Base-by-base conservation (phyloP, 2,113 vertebrate genomes). In the Ceyx cyanopectus region DNA sequence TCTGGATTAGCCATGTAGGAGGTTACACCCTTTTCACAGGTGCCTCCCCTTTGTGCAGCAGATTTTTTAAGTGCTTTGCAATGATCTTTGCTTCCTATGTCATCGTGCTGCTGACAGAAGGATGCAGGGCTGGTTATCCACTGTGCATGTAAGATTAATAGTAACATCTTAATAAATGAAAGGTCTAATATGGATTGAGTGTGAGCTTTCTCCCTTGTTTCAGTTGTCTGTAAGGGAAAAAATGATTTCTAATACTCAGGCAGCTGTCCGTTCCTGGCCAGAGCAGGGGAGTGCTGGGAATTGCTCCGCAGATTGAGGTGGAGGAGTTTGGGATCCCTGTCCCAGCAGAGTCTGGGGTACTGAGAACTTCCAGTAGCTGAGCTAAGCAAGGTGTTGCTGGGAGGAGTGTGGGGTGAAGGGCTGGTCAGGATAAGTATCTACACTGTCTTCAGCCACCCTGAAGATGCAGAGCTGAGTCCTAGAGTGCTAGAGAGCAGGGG, bases 61-160 rank as follows among this genome's bases (percentile, higher is more conserved):
- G 48, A 0, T 45, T 2, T 58, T 77, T 50, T 37, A 2, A 8
- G 45, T 0, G 1, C 22, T 48, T 48, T n/a, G 76, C 72, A 3
- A 8, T 29, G 85, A 5, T 60, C n/a, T 74, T 92, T 90, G 91
- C 30, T 60, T 90, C 80, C 90, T 26, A 85, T 81, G 95, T 94
- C 94, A 95, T 58, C 85, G 37, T 90, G 94, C 92, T 94, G 92
- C 70, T 82, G 81, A 48, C 18, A 4, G 43, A 50, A 79, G 62
- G 58, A 67, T 17, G 67, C 85, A 40, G 82, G 45, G 51, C 72
- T 40, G 26, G 26, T 23, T 65, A 43, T 30, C 32, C 0, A 0
- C 60, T 23, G 9, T 3, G 29, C 0, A 0, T 7, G 24, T 9
- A 8, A 41, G 37, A 20, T 54, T n/a, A 32, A 75, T 9, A 27